Evolutionary conservation across 2,888 invertebrate species (phyloP), one percentile per base, ranked within the genome.

Genomic region (Parnassius mnemosyne): DNA sequence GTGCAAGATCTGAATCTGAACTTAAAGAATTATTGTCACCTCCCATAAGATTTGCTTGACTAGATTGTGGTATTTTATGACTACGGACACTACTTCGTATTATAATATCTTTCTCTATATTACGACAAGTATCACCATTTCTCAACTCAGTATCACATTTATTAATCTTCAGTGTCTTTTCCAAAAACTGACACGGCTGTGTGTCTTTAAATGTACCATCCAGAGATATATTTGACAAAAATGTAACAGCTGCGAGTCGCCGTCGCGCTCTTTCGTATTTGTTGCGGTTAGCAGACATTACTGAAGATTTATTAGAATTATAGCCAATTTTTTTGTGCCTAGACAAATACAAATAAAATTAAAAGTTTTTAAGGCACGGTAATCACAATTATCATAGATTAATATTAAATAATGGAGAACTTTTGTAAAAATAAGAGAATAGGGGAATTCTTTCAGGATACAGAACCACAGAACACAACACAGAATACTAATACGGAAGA

Each of bases 211-310:
- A 95, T 73, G 95, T 95, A 70, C 98, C 98, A 92, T 98, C 98
- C 68, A 98, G 93, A 68, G 98, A 97, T 82, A 99, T 98, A 90
- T 98, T 98, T 60, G 97, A 96, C 74, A 99, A 93, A 92, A 98
- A 99, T 79, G 97, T 96, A 78, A 98, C 94, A 73, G 98, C 98
- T 80, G 98, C 97, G 75, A 97, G 94, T 85, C 97, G 94, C 88
- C 97, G 94, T 80, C 96, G 94, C 78, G 96, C 96, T 88, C 95
- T 94, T 78, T 93, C 93, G 75, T 91, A 90, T 78, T 89, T 91
- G 72, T 80, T 85, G 52, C 87, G 85, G 73, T 87, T 82, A 64
- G 71, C 80, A 61, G 86, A 75, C 90, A 89, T 89, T 53, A 16
- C 71, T 44, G 12, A 62, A 11, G 58, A 46, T 50, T 16, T 50